phyloP scores from a whole-genome alignment of 2,888 invertebrate genomes.

The Euzophera pinguis region DNA sequence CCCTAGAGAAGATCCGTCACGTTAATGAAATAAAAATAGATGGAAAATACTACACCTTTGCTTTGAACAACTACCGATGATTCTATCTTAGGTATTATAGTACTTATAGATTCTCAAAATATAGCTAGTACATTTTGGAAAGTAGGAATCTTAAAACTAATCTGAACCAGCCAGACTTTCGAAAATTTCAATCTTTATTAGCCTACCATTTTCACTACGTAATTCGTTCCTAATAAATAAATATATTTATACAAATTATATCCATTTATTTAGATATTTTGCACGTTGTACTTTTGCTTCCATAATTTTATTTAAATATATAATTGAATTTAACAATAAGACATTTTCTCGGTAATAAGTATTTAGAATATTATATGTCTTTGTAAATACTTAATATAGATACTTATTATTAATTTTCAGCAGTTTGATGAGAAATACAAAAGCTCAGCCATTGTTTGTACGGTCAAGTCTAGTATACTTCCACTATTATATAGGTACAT shows the following conservation, averaged over 20 bases:
- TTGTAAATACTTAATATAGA: constrained; percentile 13
- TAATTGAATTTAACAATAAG: constrained; percentile 19
- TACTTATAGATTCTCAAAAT: not conserved
- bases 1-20: too few species aligned
- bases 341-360: constrained; percentile 27
- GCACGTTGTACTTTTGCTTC: constrained; percentile 21
- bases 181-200: constrained; percentile 19
- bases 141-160: constrained; percentile 27
- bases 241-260: constrained; percentile 12
- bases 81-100: not conserved
- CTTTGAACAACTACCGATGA: not conserved
- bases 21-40: too few species aligned
- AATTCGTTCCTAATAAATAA: constrained; percentile 8
- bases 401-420: not conserved
- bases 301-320: constrained; percentile 9
- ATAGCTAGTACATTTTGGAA: constrained; percentile 20
- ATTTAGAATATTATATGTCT: constrained; percentile 15
- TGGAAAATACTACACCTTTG: not conserved
- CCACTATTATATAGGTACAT: too few species aligned
- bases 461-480: too few species aligned
- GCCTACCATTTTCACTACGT: constrained; percentile 8
- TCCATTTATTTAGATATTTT: constrained; percentile 12
- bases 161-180: constrained; percentile 47
- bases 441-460: too few species aligned
- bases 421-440: constrained; percentile 6